Base-by-base conservation (phyloP, 1,140 invertebrate species). In the Trachymyrmex septentrionalis region DNA sequence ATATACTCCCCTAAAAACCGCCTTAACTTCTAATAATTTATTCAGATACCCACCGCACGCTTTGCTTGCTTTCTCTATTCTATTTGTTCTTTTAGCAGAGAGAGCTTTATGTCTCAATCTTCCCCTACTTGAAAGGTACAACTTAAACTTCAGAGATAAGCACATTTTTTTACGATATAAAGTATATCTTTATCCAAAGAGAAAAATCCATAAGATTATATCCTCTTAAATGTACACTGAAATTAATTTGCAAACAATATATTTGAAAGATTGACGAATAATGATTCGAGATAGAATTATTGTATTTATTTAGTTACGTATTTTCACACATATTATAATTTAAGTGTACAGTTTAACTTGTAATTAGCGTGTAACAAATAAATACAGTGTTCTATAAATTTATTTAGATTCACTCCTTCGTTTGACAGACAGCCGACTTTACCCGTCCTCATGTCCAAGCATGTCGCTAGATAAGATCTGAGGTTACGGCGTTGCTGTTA, bases 401-500 rank as follows among this genome's bases (percentile, higher is more conserved):
- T 50, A 48, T 2, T 5, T 44, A n/a, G 55, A 50, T 48, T 75
- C 12, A 30, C 3, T 61, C 16, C 16, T 75, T 61, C 38, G 21
- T 67, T 21, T 44, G 66, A 30, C 14, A 59, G 50, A 61, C 12
- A 30, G 14, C n/a, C n/a, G 48, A 55, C 50, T 5, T n/a, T 48
- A 67, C n/a, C 34, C n/a, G 72, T 63, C 24, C 34, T 63, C n/a
- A 53, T 78, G 66, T 64, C 21, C 34, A 30, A 71, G n/a, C 73
- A 44, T 76, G 67, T 48, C 57, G 27, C 27, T 9, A 86, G 92
- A 93, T 93, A 91, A 85, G 66, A 92, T 92, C 91, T 92, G 59
- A 86, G 89, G 64, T 88, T 59, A 85, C 76, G 73, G 63, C 55
- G 80, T 57, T 66, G 81, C 91, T 57, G 89, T 90, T 92, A 92